phyloP scores from a whole-genome alignment of 2,113 vertebrate genomes.

The Athene noctua region DNA sequence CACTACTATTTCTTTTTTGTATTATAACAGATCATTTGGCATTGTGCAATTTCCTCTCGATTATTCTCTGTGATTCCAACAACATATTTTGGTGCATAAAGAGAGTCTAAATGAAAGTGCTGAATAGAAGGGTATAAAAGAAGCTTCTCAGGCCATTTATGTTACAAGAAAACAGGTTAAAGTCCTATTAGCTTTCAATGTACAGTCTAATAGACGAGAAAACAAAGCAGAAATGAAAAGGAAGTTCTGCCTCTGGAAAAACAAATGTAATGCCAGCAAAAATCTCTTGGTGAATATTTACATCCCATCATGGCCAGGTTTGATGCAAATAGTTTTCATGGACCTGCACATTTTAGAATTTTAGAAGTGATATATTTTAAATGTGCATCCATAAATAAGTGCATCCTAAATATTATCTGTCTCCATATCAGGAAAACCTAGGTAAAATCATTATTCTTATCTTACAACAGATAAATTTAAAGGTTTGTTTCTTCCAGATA shows the following conservation, averaged over 20 bases:
- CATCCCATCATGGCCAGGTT: background rate
- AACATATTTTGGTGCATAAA: background rate
- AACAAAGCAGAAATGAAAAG: conserved; percentile 15
- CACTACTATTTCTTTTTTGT: background rate
- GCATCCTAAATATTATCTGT: background rate
- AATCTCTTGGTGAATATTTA: background rate
- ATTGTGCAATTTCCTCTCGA: background rate
- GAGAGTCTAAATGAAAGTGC: background rate
- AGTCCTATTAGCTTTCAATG: background rate
- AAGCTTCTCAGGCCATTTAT: background rate
- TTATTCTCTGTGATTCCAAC: background rate
- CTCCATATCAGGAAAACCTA: background rate
- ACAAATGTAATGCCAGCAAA: background rate
- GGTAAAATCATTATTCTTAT: background rate
- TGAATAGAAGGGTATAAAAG: background rate
- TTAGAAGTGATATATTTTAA: background rate
- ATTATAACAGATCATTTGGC: background rate
- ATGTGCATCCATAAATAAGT: background rate
- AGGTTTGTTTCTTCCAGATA: background rate
- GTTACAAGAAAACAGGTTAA: conserved; percentile 6
- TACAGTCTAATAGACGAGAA: background rate
- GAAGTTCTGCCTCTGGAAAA: background rate
- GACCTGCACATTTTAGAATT: background rate
- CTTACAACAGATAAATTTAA: background rate
- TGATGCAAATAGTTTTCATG: background rate